Percentiles rank a stretch among this genome's conserved stretches.
phyloP scores from a whole-genome alignment of 2,888 invertebrate genomes.

The Campoplex capitator region DNA sequence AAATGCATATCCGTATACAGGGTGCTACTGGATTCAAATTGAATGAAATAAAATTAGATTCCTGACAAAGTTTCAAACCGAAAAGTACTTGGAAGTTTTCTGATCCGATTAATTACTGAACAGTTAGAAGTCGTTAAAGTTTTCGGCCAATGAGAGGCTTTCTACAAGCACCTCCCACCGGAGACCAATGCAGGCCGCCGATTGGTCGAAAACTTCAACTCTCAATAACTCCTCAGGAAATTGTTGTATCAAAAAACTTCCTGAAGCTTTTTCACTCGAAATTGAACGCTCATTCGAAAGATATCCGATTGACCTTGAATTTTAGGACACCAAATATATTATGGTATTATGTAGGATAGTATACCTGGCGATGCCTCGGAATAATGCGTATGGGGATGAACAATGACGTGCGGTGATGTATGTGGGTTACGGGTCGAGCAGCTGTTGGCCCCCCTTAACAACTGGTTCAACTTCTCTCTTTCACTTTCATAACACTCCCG shows the following conservation, averaged over 20 bases:
- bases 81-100: neutral
- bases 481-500: constrained; percentile 75
- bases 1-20: constrained; percentile 4
- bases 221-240: neutral
- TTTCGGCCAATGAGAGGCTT: neutral
- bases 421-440: constrained; percentile 84
- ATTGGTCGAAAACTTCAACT: neutral
- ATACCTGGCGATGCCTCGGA: constrained; percentile 77
- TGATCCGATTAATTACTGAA: neutral
- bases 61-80: neutral
- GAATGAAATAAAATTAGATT: neutral
- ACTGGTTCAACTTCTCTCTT: constrained; percentile 77
- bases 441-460: constrained; percentile 81
- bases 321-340: constrained; percentile 8
- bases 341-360: constrained; percentile 5
- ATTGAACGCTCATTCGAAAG: neutral
- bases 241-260: neutral
- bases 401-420: constrained; percentile 84
- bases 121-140: neutral
- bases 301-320: neutral
- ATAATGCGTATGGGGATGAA: constrained; percentile 79
- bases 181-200: neutral
- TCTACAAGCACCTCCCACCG: neutral
- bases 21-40: neutral
- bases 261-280: neutral